A percentile compares a stretch with the other conserved stretches of the same genome.
phyloP scores from a whole-genome alignment of 1,140 invertebrate species.

The Papilio xuthus region DNA sequence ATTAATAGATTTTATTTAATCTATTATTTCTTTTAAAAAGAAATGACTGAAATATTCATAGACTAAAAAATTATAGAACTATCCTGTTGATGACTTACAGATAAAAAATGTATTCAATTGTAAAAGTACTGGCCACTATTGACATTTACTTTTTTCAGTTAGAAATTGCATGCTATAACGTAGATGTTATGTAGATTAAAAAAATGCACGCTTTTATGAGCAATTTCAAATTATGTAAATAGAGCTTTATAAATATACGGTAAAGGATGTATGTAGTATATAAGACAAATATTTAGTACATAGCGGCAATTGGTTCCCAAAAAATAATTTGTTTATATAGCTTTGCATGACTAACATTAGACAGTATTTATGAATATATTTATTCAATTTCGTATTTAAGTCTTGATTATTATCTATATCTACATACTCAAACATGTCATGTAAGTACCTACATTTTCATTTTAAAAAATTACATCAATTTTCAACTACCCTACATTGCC shows the following conservation, averaged over 20 bases:
- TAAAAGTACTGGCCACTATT: conserved; percentile 17
- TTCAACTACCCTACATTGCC: conserved; percentile 15
- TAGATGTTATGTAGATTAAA: conserved; percentile 4
- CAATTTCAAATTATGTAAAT: not conserved
- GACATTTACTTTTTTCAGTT: not conserved
- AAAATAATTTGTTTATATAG: conserved; percentile 10
- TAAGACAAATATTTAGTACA: conserved; percentile 22
- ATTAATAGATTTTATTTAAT: not conserved
- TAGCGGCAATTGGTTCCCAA: not conserved
- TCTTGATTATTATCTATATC: conserved; percentile 3
- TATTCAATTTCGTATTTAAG: conserved; percentile 21
- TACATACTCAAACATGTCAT: conserved; percentile 15
- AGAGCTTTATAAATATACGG: conserved; percentile 26
- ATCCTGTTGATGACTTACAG: not conserved
- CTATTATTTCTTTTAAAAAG: not conserved
- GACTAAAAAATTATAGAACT: not conserved
- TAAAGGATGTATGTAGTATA: conserved; percentile 22
- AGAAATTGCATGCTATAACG: conserved; percentile 22
- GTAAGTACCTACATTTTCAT: conserved; percentile 26
- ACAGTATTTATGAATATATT: not conserved
- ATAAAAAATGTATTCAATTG: not conserved
- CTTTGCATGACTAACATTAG: conserved; percentile 38
- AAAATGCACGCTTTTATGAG: conserved; percentile 11
- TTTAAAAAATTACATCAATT: conserved; percentile 15
- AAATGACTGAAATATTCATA: not conserved